Conservation (phyloP, 2,113 vertebrate species). For the Gymnarchus niloticus region DNA sequence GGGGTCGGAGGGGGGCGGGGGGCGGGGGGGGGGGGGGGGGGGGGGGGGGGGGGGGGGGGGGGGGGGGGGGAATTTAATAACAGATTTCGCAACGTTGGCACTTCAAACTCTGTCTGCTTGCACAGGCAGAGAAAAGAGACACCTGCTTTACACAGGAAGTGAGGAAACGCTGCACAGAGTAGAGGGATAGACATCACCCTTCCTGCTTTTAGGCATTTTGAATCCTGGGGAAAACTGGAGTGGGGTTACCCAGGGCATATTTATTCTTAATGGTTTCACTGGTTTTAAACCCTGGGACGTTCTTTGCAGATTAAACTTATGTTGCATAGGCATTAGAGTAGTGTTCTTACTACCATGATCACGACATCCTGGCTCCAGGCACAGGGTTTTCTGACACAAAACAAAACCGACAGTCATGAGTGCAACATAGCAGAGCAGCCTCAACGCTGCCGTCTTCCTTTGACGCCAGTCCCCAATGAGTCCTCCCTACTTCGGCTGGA, state of each 20-base stretch:
- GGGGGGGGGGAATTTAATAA: slow-evolving; percentile 5
- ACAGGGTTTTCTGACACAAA: background rate
- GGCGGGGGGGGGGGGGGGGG: too few relatives aligned
- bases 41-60: too few relatives aligned
- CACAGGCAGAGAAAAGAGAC: background rate
- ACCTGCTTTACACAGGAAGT: slow-evolving; percentile 16
- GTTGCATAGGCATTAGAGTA: too few relatives aligned
- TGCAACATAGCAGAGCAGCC: slow-evolving; percentile 4
- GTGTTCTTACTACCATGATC: background rate
- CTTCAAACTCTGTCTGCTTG: background rate
- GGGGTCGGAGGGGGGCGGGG: too few relatives aligned
- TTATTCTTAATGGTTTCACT: too few relatives aligned
- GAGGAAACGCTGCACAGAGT: background rate
- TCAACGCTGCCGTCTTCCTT: background rate
- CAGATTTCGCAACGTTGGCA: slow-evolving; percentile 18
- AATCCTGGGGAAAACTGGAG: background rate
- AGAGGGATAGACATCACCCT: background rate
- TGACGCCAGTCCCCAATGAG: background rate
- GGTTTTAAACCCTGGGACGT: too few relatives aligned
- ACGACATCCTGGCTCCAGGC: background rate
- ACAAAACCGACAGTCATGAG: background rate
- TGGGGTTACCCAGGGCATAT: too few relatives aligned
- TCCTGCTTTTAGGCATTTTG: background rate
- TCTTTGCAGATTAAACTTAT: too few relatives aligned
- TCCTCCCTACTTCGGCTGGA: background rate